phyloP scores from a whole-genome alignment of 2,797 vertebrate species.

The Salmo trutta region DNA sequence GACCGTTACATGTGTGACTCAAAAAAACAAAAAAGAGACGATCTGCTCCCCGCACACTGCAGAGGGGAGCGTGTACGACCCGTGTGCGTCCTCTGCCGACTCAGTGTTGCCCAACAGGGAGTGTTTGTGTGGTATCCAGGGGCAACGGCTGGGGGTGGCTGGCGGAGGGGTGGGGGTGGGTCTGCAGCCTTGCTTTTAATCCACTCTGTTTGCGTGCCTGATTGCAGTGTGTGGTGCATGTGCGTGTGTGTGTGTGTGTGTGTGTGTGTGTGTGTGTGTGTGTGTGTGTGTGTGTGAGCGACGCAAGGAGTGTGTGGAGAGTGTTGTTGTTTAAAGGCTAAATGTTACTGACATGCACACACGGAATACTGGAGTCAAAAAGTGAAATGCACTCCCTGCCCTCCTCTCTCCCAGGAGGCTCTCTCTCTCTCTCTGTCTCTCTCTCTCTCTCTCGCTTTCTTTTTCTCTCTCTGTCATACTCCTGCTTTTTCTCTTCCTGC shows the following conservation, averaged over 20 bases:
- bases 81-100: conserved; percentile 74
- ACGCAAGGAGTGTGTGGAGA: conserved; percentile 60
- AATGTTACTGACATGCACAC: conserved; percentile 77
- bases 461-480: conserved; percentile 63
- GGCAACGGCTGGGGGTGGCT: conserved; percentile 69
- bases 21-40: conserved; percentile 8
- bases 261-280: not conserved
- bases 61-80: conserved; percentile 64
- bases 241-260: conserved; percentile 46
- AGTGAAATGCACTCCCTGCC: conserved; percentile 76
- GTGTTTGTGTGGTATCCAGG: conserved; percentile 80
- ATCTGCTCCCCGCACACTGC: conserved; percentile 18
- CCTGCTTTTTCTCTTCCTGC: conserved; percentile 48
- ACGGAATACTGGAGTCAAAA: conserved; percentile 78
- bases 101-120: conserved; percentile 80
- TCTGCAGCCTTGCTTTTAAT: conserved; percentile 66
- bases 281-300: conserved; percentile 1
- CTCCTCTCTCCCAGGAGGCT: conserved; percentile 54
- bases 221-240: conserved; percentile 53
- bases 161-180: conserved; percentile 66
- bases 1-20: conserved; percentile 12
- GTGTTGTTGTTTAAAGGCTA: conserved; percentile 72
- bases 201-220: conserved; percentile 71
- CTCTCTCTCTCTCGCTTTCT: conserved; percentile 57
- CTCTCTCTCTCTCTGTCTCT: conserved; percentile 29